Evolutionary conservation across 2,888 invertebrate species (phyloP), one percentile per base, ranked within the genome.

Genomic region (Athalia circularis): DNA sequence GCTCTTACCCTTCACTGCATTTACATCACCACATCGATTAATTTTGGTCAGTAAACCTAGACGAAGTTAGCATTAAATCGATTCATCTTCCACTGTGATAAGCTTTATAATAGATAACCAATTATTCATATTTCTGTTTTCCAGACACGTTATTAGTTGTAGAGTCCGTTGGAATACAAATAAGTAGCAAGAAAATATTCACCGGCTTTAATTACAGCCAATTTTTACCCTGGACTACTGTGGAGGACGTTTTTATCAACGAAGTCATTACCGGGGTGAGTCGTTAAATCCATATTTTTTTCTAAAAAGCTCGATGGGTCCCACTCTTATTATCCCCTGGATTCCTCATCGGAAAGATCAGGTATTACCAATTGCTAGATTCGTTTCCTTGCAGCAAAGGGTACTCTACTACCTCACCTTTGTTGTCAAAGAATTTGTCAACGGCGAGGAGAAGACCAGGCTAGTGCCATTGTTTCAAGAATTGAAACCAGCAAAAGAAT

Each of bases 201-300:
- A 80, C 79, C 61, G 83, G 83, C 57, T 81, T 81, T 77, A 84
- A 84, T 65, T 85, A 84, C 0, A 86, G 82, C 61, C 84, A 84
- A 79, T 90, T 88, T 79, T 82, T 90, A 79, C 87, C 90, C 52
- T 90, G 90, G 90, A 86, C 88, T 57, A 86, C 82, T 2, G 84
- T 90, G 9, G 84, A 86, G 64, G 88, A 90, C 85, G 81, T 90
- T 72, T 87, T 90, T 79, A 89, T 90, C 65, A 88, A 90, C 82
- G 90, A 90, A 86, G 89, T 90, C 65, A 89, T 90, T 82, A 87
- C 82, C 79, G 88, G 88, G 79, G 90, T 90, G 84, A 79, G 83
- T 84, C 11, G 5, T 15, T 59, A 45, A 15, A 3, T 6, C 3
- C 43, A 45, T 43, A 6, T 45, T 43, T 11, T 62, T 5, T 62